A percentile compares a stretch with the other conserved stretches of the same genome.
phyloP scores from a whole-genome alignment of 1,140 invertebrate genomes.

The Luehdorfia chinensis region DNA sequence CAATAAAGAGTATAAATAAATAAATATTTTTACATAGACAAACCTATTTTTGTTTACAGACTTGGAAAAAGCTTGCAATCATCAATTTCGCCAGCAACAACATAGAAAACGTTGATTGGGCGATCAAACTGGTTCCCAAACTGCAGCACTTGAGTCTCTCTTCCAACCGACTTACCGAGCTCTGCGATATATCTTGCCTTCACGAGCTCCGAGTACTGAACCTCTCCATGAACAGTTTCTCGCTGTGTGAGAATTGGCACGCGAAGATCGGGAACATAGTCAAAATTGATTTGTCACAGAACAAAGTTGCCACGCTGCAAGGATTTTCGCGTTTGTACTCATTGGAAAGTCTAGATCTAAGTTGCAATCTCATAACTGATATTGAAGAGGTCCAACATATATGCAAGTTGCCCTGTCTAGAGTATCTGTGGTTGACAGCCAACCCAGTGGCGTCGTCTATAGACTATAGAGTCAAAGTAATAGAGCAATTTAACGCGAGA shows the following conservation, averaged over 20 bases:
- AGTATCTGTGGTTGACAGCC: slow-evolving; percentile 89
- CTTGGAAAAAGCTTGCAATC: slow-evolving; percentile 82
- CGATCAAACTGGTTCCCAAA: slow-evolving; percentile 87
- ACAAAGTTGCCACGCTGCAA: slow-evolving; percentile 85
- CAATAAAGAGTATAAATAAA: too few relatives aligned
- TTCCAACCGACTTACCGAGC: slow-evolving; percentile 85
- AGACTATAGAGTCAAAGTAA: slow-evolving; percentile 94
- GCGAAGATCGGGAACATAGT: slow-evolving; percentile 93
- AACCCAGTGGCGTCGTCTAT: slow-evolving; percentile 91
- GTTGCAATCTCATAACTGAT: slow-evolving; percentile 89
- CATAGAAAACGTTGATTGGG: slow-evolving; percentile 87
- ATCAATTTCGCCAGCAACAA: slow-evolving; percentile 90
- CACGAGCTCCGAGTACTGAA: slow-evolving; percentile 86
- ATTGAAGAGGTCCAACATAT: slow-evolving; percentile 90
- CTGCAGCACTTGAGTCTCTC: slow-evolving; percentile 85
- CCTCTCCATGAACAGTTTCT: slow-evolving; percentile 87
- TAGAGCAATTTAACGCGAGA: slow-evolving; percentile 88
- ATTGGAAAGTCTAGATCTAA: slow-evolving; percentile 90
- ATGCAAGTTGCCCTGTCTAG: slow-evolving; percentile 89
- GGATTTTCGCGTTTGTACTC: slow-evolving; percentile 92
- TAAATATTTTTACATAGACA: too few relatives aligned
- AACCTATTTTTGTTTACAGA: slow-evolving; percentile 54
- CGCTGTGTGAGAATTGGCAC: slow-evolving; percentile 86
- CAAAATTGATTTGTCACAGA: slow-evolving; percentile 91
- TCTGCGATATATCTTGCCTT: slow-evolving; percentile 88